phyloP scores from a whole-genome alignment of 2,113 vertebrate species.

The Nannobrachium achirus region DNA sequence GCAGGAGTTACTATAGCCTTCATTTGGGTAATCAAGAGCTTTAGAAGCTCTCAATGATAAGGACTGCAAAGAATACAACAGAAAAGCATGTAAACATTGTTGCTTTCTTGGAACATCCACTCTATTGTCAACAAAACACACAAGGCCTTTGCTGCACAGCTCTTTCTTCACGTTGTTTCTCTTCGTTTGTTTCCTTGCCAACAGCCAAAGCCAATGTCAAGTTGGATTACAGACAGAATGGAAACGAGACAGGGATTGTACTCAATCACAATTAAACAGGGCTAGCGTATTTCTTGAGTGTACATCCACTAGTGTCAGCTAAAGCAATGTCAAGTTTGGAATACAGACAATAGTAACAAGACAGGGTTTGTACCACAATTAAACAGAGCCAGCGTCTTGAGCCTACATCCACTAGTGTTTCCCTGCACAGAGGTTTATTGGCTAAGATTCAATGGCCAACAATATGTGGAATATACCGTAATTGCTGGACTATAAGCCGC shows the following conservation, averaged over 20 bases:
- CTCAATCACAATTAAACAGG: neutral
- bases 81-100: no score
- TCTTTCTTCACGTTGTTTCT: neutral
- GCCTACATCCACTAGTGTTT: neutral
- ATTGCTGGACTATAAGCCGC: no score
- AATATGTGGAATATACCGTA: no score
- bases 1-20: neutral
- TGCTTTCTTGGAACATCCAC: neutral
- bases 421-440: neutral
- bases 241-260: no score
- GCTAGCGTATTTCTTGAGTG: neutral
- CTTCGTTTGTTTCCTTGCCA: neutral
- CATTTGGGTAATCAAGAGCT: neutral
- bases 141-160: neutral
- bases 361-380: neutral
- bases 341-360: neutral
- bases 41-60: slow-evolving; percentile 4
- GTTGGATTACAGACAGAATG: neutral
- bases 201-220: neutral
- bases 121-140: neutral
- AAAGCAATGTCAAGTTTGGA: neutral
- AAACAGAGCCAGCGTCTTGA: neutral
- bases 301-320: neutral
- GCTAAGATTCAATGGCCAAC: slow-evolving; percentile 9
- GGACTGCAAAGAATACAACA: no score